A percentile compares a stretch with the other conserved stretches of the same genome.
phyloP scores from a whole-genome alignment of 2,113 vertebrate species.

The Theropithecus gelada region DNA sequence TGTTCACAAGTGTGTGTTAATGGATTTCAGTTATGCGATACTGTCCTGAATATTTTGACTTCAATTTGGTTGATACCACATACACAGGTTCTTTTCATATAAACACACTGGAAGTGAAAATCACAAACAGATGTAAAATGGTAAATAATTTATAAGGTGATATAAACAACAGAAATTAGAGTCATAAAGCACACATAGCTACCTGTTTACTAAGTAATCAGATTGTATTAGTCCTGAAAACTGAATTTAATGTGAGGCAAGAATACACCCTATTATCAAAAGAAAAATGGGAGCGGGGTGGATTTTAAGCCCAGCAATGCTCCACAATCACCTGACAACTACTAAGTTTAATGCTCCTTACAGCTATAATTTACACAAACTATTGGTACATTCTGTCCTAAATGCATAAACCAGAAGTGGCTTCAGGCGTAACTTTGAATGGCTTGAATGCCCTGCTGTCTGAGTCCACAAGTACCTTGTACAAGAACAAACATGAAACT shows the following conservation, averaged over 20 bases:
- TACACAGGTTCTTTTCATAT: background rate
- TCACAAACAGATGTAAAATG: conserved; percentile 42
- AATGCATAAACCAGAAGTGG: background rate
- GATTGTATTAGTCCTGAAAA: background rate
- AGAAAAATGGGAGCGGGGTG: background rate
- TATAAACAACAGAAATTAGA: background rate
- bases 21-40: background rate
- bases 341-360: background rate
- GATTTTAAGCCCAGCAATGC: background rate
- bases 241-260: background rate
- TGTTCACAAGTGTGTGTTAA: too few species aligned
- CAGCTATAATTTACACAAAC: background rate
- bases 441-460: background rate
- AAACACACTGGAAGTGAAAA: conserved; percentile 16
- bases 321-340: background rate
- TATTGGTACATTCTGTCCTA: background rate
- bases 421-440: background rate
- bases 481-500: conserved; percentile 36
- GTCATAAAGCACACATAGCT: background rate
- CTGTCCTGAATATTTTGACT: background rate
- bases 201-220: background rate
- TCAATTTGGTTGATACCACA: conserved; percentile 1
- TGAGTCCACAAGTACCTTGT: background rate
- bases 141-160: background rate
- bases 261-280: background rate